Conservation (phyloP, 2,797 vertebrate species). For the Anolis apletophallus region DNA sequence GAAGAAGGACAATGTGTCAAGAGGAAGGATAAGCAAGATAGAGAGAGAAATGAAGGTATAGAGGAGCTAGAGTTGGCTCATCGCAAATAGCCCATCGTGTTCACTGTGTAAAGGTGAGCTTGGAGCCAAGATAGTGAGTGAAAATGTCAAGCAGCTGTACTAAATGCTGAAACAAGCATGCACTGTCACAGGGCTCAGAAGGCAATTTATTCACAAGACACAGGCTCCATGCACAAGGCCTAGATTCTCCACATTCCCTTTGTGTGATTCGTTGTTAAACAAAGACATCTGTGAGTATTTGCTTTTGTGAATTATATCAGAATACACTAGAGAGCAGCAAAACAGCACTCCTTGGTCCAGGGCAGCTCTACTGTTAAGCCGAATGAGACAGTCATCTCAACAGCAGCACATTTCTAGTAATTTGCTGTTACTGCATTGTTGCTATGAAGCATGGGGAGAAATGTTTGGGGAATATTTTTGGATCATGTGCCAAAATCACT, state of each 20-base stretch:
- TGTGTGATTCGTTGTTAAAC: not conserved
- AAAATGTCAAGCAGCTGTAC: not conserved
- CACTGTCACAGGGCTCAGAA: conserved; percentile 22
- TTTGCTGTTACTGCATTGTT: not conserved
- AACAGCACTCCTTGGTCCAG: not conserved
- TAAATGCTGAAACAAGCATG: conserved; percentile 36
- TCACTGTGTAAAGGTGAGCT: conserved; percentile 24
- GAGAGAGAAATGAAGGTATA: conserved; percentile 6
- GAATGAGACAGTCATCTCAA: not conserved
- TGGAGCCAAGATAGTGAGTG: not conserved
- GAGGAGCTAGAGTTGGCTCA: conserved; percentile 35
- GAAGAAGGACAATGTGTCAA: conserved; percentile 47
- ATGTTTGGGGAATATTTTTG: not conserved
- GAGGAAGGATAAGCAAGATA: conserved; percentile 34
- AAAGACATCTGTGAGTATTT: conserved; percentile 24
- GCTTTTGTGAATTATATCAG: conserved; percentile 21
- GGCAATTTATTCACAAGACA: not conserved
- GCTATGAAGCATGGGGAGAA: not conserved
- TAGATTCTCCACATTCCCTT: not conserved
- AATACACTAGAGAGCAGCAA: not conserved
- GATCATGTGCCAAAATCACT: not conserved
- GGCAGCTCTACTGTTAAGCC: not conserved
- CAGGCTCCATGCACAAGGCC: not conserved
- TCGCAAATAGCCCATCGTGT: conserved; percentile 38
- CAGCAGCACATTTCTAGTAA: not conserved